Base-by-base conservation (phyloP, 1,140 invertebrate species). In the Riptortus pedestris region DNA sequence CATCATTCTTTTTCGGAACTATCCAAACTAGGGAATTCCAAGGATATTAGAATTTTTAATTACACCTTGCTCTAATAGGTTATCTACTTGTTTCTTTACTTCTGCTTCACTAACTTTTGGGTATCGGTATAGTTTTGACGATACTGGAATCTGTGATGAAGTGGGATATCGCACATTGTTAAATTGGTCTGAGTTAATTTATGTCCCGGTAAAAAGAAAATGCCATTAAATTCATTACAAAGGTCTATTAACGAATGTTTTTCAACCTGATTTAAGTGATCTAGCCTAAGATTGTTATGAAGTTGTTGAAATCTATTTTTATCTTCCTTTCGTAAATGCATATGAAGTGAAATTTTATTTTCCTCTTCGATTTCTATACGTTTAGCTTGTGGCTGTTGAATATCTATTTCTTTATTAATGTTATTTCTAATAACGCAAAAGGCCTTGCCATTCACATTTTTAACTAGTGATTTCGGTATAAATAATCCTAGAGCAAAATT, bases 41-140 rank as follows among this genome's bases (percentile, higher is more conserved):
- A n/a, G 64, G 66, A n/a, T 58, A 66, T 28, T 59, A 24, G 2
- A 9, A 26, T 22, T 60, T 7, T 24, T 22, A 24, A 51, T 20
- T n/a, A 51, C 20, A 1, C 43, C 43, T n/a, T 45, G 14, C 11
- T 45, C 20, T 2, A 45, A 12, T 45, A 45, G 20, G 14, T 45
- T 45, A 2, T 51, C 48, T 4, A 51, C 22, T 11, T 51, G 2
- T 5, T 3, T 2, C 3, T 51, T 51, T 2, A 51, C 48, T 5
- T 51, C 24, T 5, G 18, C n/a, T 22, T 51, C 2, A 20, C 12
- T 12, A 51, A 20, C 9, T 51, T 51, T n/a, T 9, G 48, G 48
- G 20, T 1, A 51, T 20, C 48, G 63, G 66, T 75, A 76, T 4
- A 66, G 67, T 67, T 70, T 71, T 9, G 64, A 66, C 58, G 68